A percentile compares a stretch with the other conserved stretches of the same genome.
Evolutionary conservation across 2,888 invertebrate genomes (phyloP).

Genomic region (Bedellia somnulentella): DNA sequence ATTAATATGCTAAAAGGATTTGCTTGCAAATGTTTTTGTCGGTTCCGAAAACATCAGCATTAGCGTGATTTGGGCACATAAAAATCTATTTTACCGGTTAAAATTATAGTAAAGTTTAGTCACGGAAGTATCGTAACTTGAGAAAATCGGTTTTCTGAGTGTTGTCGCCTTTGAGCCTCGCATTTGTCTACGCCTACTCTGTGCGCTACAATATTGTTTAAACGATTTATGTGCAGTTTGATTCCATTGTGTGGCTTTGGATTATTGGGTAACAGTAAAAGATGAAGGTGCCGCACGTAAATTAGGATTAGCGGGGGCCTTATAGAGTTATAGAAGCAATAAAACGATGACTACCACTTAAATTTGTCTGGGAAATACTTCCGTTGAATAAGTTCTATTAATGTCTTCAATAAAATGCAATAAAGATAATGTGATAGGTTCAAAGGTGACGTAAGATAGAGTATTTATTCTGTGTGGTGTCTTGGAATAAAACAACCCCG

Average conservation of each 20-base stretch:
- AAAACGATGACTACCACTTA: no score
- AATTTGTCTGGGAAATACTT: no score
- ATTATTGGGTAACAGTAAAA: no score
- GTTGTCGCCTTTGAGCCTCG: conserved; percentile 1
- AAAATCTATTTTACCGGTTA: conserved; percentile 1
- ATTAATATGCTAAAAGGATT: conserved; percentile 21
- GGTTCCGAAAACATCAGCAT: conserved; percentile 1
- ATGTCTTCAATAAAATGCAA: no score
- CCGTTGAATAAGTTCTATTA: no score
- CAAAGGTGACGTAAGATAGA: not conserved
- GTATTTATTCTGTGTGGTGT: not conserved
- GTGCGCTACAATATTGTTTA: not conserved
- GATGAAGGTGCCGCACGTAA: no score
- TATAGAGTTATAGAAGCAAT: no score
- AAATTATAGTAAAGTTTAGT: not conserved
- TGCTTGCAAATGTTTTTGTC: conserved; percentile 9
- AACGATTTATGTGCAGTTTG: no score
- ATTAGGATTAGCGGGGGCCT: no score
- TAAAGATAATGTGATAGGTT: no score
- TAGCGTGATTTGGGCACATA: conserved; percentile 2
- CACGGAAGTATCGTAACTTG: not conserved
- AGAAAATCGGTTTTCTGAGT: not conserved
- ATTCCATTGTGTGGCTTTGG: no score
- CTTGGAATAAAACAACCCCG: conserved; percentile 9
- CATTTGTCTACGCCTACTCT: conserved; percentile 1